Percentiles rank a stretch among this genome's conserved stretches.
Conservation (phyloP, 2,113 vertebrate species). For the Chaetops frenatus region DNA sequence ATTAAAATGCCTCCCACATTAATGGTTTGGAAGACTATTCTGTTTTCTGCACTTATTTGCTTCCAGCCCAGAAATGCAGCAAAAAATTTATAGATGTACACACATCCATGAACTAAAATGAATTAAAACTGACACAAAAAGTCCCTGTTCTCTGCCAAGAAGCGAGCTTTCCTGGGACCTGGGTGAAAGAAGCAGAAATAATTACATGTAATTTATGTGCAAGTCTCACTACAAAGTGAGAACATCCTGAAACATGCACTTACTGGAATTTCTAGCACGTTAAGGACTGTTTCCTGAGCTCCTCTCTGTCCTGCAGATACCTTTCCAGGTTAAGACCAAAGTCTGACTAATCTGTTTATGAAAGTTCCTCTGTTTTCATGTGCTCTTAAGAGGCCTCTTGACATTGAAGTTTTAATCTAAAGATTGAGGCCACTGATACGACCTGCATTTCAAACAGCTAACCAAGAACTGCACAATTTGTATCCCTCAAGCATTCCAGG, state of each 20-base stretch:
- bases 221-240: background rate
- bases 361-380: background rate
- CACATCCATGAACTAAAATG: background rate
- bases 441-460: background rate
- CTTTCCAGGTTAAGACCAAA: constrained; percentile 29
- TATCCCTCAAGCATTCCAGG: background rate
- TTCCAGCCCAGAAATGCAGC: background rate
- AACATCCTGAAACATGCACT: background rate
- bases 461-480: background rate
- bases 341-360: constrained; percentile 41
- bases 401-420: background rate
- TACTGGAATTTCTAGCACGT: background rate
- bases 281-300: background rate
- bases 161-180: background rate
- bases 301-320: background rate
- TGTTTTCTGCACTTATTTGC: background rate
- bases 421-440: background rate
- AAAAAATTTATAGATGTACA: background rate
- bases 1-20: background rate
- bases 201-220: background rate
- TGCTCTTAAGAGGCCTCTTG: background rate
- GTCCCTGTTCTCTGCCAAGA: background rate
- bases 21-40: background rate
- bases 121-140: background rate
- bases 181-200: background rate